Conservation (phyloP, 2,888 invertebrate species). For the Thymelicus acteon region DNA sequence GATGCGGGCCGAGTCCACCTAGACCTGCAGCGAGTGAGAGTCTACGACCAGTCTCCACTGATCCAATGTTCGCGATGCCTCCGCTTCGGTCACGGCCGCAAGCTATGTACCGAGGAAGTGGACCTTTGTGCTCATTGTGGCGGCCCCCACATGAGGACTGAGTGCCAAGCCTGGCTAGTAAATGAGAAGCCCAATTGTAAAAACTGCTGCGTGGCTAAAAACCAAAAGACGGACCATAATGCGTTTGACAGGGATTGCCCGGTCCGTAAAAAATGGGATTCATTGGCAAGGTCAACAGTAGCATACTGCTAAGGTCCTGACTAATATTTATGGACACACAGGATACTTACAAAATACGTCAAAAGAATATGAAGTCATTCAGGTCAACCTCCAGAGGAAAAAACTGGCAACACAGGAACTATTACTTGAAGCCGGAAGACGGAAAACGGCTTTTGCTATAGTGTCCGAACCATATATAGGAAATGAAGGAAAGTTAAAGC, state of each 20-base stretch:
- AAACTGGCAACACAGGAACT: constrained; percentile 24
- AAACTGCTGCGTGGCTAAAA: too few relatives aligned
- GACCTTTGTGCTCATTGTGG: too few relatives aligned
- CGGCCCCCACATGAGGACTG: too few relatives aligned
- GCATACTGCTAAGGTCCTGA: constrained; percentile 29
- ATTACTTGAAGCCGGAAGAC: not conserved
- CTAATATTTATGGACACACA: too few relatives aligned
- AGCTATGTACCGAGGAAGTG: constrained; percentile 9
- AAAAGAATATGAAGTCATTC: not conserved
- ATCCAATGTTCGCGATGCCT: constrained; percentile 23
- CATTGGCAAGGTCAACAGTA: not conserved
- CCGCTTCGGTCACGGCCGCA: not conserved
- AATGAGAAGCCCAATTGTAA: too few relatives aligned
- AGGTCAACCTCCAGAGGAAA: constrained; percentile 34
- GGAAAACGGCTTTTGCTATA: not conserved
- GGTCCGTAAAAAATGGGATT: constrained; percentile 24
- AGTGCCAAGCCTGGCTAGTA: too few relatives aligned
- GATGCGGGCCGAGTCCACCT: not conserved
- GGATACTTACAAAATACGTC: not conserved
- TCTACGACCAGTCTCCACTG: constrained; percentile 28
- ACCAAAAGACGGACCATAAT: too few relatives aligned
- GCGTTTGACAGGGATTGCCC: too few relatives aligned
- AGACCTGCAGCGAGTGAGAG: constrained; percentile 21
- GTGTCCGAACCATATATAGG: too few relatives aligned
- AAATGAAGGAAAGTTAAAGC: too few relatives aligned